Conservation (phyloP, 2,888 invertebrate species). For the Drosophila rubida region DNA sequence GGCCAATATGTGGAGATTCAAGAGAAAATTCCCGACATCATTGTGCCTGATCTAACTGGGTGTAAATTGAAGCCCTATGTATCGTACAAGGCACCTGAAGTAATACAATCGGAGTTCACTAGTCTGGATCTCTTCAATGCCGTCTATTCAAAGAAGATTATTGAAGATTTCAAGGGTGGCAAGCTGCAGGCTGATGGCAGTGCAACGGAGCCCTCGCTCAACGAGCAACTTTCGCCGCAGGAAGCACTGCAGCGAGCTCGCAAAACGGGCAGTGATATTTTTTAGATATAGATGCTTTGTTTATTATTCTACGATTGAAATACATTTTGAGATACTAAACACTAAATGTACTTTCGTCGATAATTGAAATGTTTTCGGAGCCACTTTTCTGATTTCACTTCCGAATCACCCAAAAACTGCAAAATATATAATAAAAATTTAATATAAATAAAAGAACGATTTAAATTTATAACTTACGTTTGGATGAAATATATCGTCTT, state of each 20-base stretch:
- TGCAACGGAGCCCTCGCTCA: conserved; percentile 89
- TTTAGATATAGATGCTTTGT: conserved; percentile 83
- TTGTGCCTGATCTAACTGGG: conserved; percentile 94
- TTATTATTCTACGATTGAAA: conserved; percentile 46
- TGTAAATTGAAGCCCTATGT: conserved; percentile 97
- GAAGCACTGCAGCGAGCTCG: conserved; percentile 90
- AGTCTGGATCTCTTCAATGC: conserved; percentile 92
- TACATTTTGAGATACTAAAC: conserved; percentile 71
- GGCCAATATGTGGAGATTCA: conserved; percentile 88
- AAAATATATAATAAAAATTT: conserved; percentile 29
- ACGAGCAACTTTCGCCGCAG: conserved; percentile 90
- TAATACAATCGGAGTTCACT: conserved; percentile 93
- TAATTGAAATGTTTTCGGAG: conserved; percentile 89
- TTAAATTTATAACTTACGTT: conserved; percentile 86
- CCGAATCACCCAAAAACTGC: conserved; percentile 89
- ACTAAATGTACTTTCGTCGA: conserved; percentile 87
- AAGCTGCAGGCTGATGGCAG: conserved; percentile 90
- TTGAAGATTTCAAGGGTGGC: conserved; percentile 89
- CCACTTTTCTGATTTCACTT: conserved; percentile 90
- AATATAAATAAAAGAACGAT: conserved; percentile 2
- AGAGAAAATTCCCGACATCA: conserved; percentile 96
- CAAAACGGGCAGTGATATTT: conserved; percentile 93
- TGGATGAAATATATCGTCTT: conserved; percentile 88
- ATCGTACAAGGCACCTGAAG: conserved; percentile 92
- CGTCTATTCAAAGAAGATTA: conserved; percentile 92